Conservation (phyloP, 2,888 invertebrate genomes). For the Eilema caniola region DNA sequence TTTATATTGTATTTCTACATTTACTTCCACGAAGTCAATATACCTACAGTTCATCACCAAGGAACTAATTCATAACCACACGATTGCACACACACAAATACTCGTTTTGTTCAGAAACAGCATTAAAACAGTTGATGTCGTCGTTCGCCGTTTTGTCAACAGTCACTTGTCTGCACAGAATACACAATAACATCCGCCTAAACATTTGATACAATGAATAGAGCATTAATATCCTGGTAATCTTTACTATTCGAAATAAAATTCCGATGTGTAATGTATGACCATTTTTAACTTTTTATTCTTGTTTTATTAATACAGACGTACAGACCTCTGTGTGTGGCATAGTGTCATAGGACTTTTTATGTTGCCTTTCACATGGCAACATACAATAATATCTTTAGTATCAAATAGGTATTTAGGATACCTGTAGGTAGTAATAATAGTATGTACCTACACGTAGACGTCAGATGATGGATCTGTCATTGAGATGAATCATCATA, state of each 20-base stretch:
- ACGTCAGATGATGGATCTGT: neutral
- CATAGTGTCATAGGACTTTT: neutral
- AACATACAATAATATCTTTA: no score
- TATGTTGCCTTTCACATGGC: neutral
- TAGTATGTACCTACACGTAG: no score
- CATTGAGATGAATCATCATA: neutral
- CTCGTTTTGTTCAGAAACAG: conserved; percentile 39
- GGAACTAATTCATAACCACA: no score
- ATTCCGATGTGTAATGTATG: conserved; percentile 19
- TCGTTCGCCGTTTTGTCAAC: conserved; percentile 66
- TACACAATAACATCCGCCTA: conserved; percentile 65
- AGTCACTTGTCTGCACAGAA: conserved; percentile 57
- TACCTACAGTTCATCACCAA: no score
- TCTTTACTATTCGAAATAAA: conserved; percentile 29
- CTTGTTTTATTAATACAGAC: neutral
- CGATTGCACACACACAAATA: no score
- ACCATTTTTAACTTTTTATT: conserved; percentile 12
- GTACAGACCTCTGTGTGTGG: neutral
- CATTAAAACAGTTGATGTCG: conserved; percentile 33
- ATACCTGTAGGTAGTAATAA: neutral
- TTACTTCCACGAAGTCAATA: neutral
- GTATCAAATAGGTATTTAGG: neutral
- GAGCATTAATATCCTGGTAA: conserved; percentile 37
- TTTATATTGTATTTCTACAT: neutral
- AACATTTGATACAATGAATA: conserved; percentile 39